Evolutionary conservation across 2,113 vertebrate genomes (phyloP).

Genomic region (Mastomys natalensis): DNA sequence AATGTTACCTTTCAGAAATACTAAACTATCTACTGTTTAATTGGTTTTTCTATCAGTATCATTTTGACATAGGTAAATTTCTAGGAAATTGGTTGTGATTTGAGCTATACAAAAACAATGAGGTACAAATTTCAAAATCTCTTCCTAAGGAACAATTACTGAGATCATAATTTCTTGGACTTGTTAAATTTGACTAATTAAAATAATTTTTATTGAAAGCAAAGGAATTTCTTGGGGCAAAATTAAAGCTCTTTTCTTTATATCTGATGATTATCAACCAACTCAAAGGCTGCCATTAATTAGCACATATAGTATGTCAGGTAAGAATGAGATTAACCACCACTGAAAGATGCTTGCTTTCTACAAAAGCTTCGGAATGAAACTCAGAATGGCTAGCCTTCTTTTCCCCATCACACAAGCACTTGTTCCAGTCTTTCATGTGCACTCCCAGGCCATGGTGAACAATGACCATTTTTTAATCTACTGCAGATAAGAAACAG

Average conservation of each 20-base stretch:
- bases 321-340: conserved; percentile 6
- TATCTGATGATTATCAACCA: conserved; percentile 31
- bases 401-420: background rate
- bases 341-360: background rate
- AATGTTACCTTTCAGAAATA: background rate
- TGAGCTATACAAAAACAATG: background rate
- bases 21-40: background rate
- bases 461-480: background rate
- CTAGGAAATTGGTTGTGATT: background rate
- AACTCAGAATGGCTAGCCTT: too few species aligned
- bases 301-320: background rate
- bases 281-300: background rate
- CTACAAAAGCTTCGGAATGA: background rate
- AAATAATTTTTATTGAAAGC: conserved; percentile 55
- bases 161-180: background rate
- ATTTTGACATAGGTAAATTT: background rate
- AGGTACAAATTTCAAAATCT: conserved; percentile 37
- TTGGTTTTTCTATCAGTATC: background rate
- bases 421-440: background rate
- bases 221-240: conserved; percentile 23
- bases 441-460: conserved; percentile 36
- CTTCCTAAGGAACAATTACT: background rate
- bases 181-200: conserved; percentile 27
- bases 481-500: background rate
- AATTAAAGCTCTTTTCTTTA: conserved; percentile 44